Base-by-base conservation (phyloP, 1,140 invertebrate species). In the Dolichoris vasculosae region DNA sequence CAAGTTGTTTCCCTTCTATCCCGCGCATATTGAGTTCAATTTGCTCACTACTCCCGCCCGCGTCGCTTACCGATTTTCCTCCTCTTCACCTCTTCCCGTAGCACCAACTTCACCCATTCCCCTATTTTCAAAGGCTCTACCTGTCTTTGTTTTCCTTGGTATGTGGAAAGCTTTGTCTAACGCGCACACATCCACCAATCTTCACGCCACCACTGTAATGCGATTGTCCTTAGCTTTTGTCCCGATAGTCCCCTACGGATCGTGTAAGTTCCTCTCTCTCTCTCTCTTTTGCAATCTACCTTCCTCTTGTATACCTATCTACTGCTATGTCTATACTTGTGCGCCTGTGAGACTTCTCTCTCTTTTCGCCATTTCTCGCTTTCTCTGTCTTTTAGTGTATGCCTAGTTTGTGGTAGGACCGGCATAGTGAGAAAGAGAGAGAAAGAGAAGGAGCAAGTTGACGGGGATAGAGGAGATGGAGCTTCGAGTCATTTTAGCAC, bases 21-120 rank as follows among this genome's bases (percentile, higher is more conserved):
- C 90, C 88, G 88, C 91, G 91, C 93, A 93, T 93, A 93, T 93
- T 92, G 91, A 92, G 89, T 93, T 92, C 92, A 93, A 93, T 94
- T 93, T 93, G 92, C 91, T 90, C 88, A 30, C 35, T 55, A 79
- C 59, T n/a, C 71, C 46, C 48, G n/a, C 20, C 3, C 55, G 3
- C 51, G 38, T 59, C 76, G 46, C n/a, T 32, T 11, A 35, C 46
- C 35, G 30, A 43, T 79, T 8, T 79, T 64, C 32, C 77, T 38
- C 55, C 20, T 79, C 46, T 51, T 32, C 13, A 1, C 30, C 46
- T 48, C 30, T 17, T 17, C n/a, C 30, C 51, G 20, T 30, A 11
- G 4, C 11, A 23, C 15, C 35, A 7, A n/a, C 32, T 71, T 79
- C 26, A n/a, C 20, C 38, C 59, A 0, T 17, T 30, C 46, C 35